A percentile compares a stretch with the other conserved stretches of the same genome.
These are phyloP conservation scores for Motacilla alba DNA, from an alignment of 2,113 vertebrate genomes.

Conservation along the genomic window DNA sequence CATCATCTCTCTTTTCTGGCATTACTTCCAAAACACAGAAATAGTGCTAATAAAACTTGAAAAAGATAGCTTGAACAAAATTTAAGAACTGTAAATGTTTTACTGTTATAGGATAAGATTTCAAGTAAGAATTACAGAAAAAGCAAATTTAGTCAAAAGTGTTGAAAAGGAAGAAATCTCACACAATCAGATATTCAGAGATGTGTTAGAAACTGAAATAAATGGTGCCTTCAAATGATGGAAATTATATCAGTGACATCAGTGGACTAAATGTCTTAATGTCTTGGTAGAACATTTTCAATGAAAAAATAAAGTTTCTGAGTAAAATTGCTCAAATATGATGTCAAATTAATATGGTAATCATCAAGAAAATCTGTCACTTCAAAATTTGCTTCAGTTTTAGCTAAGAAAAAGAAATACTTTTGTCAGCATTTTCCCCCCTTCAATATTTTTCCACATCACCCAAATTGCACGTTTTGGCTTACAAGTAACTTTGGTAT, in stretches of 20 bases:
- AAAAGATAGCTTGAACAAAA: not conserved
- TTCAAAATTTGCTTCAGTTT: not conserved
- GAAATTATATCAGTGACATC: not conserved
- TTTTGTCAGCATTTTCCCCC: accelerated
- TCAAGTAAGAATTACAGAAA: not conserved
- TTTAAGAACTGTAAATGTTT: not conserved
- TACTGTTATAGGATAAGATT: not conserved
- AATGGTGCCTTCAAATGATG: not conserved
- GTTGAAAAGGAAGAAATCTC: not conserved
- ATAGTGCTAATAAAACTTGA: not conserved
- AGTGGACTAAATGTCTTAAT: not conserved
- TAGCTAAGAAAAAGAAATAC: not conserved
- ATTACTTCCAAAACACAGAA: not conserved
- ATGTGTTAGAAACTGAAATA: not conserved
- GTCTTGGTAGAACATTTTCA: not conserved
- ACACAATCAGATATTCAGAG: not conserved
- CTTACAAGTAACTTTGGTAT: not conserved
- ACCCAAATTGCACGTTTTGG: not conserved
- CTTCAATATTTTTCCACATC: not conserved
- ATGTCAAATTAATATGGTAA: not conserved
- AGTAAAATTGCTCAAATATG: not conserved
- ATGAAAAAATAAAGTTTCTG: not conserved
- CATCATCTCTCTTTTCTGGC: not conserved
- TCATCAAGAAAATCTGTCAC: not conserved
- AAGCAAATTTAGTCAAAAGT: not conserved